These are phyloP conservation scores for Chironomus tepperi DNA, from an alignment of 1,140 invertebrate species.

Conservation along the genomic window DNA sequence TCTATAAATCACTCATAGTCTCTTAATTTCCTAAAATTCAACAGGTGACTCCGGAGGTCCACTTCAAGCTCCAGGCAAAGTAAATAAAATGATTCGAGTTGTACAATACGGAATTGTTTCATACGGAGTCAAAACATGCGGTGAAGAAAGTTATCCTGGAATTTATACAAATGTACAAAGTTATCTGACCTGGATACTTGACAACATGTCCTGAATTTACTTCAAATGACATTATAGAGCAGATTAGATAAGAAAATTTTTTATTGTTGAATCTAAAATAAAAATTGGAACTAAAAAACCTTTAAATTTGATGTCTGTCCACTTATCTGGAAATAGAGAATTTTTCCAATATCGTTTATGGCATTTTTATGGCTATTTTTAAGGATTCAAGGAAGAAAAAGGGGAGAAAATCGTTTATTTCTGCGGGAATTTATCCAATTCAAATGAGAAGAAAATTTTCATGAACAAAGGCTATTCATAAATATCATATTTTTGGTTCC, in stretches of 20 bases:
- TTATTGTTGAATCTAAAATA: too few species aligned
- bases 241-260: too few species aligned
- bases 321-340: too few species aligned
- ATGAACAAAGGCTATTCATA: conserved; percentile 11
- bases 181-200: conserved; percentile 58
- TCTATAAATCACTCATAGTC: neutral
- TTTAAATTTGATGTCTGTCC: too few species aligned
- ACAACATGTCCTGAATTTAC: conserved; percentile 40
- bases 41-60: conserved; percentile 49
- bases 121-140: conserved; percentile 49
- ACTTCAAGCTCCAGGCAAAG: conserved; percentile 41
- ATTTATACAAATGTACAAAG: conserved; percentile 51
- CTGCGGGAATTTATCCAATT: conserved; percentile 1
- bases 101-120: conserved; percentile 53
- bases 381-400: too few species aligned
- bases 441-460: neutral
- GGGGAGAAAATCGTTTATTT: neutral
- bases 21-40: neutral
- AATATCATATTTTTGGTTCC: neutral
- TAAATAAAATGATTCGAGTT: conserved; percentile 33
- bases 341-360: neutral
- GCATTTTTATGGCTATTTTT: neutral
- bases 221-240: too few species aligned
- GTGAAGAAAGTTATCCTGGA: conserved; percentile 46
- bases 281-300: too few species aligned